Evolutionary conservation across 2,113 vertebrate genomes (phyloP).

Genomic region (Archilochus colubris): DNA sequence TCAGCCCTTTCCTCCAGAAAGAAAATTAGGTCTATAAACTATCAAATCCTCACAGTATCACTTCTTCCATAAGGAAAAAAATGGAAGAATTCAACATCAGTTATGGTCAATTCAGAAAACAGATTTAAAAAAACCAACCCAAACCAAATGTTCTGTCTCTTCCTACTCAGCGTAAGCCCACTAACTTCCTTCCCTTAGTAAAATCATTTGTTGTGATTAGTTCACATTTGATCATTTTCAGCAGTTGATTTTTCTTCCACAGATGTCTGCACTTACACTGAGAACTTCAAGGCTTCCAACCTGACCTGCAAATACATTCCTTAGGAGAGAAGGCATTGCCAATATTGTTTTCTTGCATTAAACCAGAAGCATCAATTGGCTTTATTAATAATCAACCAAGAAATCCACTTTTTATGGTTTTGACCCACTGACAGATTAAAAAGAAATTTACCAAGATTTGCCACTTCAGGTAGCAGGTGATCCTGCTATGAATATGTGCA

Average conservation of each 20-base stretch:
- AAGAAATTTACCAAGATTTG: not conserved
- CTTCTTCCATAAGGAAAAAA: not conserved
- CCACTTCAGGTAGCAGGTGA: not conserved
- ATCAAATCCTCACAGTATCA: not conserved
- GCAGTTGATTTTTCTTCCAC: slow-evolving; percentile 16
- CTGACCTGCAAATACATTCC: not conserved
- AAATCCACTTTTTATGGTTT: not conserved
- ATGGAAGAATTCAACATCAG: not conserved
- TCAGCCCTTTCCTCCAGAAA: not conserved
- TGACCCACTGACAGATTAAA: not conserved
- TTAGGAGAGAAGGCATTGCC: not conserved
- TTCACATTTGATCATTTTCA: slow-evolving; percentile 42
- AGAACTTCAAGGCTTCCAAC: not conserved
- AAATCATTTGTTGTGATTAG: slow-evolving; percentile 16
- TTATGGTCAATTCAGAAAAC: not conserved
- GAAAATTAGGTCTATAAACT: not conserved
- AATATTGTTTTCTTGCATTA: not conserved
- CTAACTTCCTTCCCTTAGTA: slow-evolving; percentile 9
- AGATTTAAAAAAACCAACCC: not conserved
- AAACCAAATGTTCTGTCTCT: not conserved
- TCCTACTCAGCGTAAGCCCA: not conserved
- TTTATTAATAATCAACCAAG: not conserved
- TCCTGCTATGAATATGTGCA: not conserved
- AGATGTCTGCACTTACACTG: slow-evolving; percentile 11
- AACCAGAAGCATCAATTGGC: not conserved